Conservation (phyloP, 2,113 vertebrate species). For the Sylvietta virens region DNA sequence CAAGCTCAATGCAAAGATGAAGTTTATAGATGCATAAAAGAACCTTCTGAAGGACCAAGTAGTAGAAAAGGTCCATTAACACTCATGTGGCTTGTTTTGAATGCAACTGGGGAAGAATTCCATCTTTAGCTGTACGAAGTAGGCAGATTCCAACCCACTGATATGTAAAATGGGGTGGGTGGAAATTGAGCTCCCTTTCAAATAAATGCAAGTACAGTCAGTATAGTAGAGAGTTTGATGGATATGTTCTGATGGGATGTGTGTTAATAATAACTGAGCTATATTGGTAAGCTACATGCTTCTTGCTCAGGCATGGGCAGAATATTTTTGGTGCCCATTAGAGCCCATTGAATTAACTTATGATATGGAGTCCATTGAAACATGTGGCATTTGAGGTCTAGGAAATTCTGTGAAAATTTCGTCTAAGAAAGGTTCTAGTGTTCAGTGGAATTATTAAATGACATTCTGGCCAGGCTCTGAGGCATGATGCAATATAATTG, state of each 20-base stretch:
- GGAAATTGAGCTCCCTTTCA: background rate
- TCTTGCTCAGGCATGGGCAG: background rate
- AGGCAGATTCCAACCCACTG: background rate
- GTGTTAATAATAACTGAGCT: background rate
- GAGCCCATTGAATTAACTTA: background rate
- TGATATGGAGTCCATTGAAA: background rate
- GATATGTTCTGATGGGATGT: background rate
- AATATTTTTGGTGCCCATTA: background rate
- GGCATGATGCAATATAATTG: background rate
- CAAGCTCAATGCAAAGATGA: background rate
- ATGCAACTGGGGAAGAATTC: background rate
- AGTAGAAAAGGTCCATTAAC: background rate
- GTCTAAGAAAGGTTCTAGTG: background rate
- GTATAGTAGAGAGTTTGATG: background rate
- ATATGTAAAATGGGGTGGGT: background rate
- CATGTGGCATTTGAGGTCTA: background rate
- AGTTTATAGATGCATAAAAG: background rate
- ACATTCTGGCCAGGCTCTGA: background rate
- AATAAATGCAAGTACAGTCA: background rate
- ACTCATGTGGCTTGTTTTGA: background rate
- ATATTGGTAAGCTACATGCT: background rate
- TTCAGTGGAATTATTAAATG: background rate
- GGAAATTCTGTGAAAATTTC: background rate
- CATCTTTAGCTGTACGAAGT: background rate
- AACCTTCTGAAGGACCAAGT: background rate